Base-by-base conservation (phyloP, 1,140 invertebrate genomes). In the Microplitis demolitor region DNA sequence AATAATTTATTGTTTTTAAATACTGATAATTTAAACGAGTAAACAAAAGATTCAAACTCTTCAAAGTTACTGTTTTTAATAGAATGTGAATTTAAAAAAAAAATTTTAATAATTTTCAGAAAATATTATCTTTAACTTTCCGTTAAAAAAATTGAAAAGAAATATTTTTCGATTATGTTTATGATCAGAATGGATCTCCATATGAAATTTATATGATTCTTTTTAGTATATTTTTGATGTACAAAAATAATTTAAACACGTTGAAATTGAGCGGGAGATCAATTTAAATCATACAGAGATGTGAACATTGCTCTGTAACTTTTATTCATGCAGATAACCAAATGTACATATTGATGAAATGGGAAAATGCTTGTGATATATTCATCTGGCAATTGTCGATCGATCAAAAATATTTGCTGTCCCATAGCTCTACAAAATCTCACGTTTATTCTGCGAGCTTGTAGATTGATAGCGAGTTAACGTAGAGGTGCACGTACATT, bases 371-470 rank as follows among this genome's bases (percentile, higher is more conserved):
- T 64, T 11, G 50, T n/a, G 35, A 14, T 66, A 66, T 60, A 66
- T 66, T 58, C 50, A 35, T 58, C n/a, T 33, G 58, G 45, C 51
- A 72, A 51, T 35, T 72, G 70, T 66, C 62, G 70, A 72, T 72
- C 63, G 14, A 60, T n/a, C 14, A 45, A 50, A 31, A 66, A 66
- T 72, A 56, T 71, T 63, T 50, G 8, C 5, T 8, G 35, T 39
- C 16, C 33, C 8, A 50, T 31, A 33, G 58, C 34, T 37, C 35
- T 34, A 51, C 61, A 33, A 66, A 72, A 72, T 74, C 66, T 69
- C 71, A 75, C 74, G 70, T 75, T 72, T 70, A 69, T 69, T 51
- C 72, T 67, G 66, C 70, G 61, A 72, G 74, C 67, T 75, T 54
- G 61, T 69, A 24, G 51, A 72, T 71, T 72, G 70, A 75, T 75